Percentiles rank a stretch among this genome's conserved stretches.
phyloP scores from a whole-genome alignment of 2,797 vertebrate genomes.

The Eulemur coronatus region DNA sequence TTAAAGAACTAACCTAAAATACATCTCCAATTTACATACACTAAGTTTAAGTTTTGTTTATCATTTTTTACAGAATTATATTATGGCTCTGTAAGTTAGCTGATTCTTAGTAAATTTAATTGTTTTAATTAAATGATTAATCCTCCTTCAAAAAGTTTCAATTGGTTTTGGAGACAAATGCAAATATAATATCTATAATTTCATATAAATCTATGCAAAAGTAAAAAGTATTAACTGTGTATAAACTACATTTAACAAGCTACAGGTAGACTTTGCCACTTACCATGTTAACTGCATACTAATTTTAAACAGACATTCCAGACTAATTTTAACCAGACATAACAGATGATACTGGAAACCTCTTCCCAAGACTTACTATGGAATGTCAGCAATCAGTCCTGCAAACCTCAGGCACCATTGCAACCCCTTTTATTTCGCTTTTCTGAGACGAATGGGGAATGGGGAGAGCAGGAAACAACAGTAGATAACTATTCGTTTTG shows the following conservation, averaged over 20 bases:
- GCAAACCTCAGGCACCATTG: neutral
- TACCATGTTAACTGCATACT: neutral
- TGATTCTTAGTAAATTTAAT: neutral
- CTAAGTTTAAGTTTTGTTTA: neutral
- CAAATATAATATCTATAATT: neutral
- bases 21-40: neutral
- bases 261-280: neutral
- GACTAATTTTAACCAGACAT: neutral
- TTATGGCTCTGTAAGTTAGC: neutral
- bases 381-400: neutral
- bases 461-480: neutral
- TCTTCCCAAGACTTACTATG: neutral
- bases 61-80: neutral
- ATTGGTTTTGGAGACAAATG: neutral
- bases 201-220: neutral
- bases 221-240: neutral
- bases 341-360: neutral
- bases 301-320: neutral
- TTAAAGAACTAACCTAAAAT: slow-evolving; percentile 15
- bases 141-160: neutral
- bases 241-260: neutral
- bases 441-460: neutral
- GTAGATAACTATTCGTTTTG: neutral
- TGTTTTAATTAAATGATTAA: neutral
- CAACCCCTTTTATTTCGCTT: neutral